Conservation (phyloP, 64 coral and sea anemone genomes). For the Acropora tenuis region DNA sequence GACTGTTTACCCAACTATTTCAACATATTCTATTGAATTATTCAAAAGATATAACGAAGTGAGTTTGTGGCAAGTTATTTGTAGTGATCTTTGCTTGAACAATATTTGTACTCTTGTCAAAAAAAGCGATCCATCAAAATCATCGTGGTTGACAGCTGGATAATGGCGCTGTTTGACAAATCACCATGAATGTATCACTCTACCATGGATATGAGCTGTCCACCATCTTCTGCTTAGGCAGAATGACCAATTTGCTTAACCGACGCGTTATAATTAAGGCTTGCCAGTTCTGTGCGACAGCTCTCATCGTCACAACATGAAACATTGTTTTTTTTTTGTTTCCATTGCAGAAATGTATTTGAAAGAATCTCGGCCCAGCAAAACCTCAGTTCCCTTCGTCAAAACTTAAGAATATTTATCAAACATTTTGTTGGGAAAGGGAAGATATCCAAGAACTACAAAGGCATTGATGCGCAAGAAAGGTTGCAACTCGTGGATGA, state of each 20-base stretch:
- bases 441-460: constrained; percentile 19
- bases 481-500: constrained; percentile 12
- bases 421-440: constrained; percentile 54
- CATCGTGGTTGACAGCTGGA: too few relatives aligned
- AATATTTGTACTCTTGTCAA: too few relatives aligned
- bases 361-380: constrained; percentile 49
- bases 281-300: neutral
- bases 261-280: neutral
- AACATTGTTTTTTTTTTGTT: neutral
- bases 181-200: neutral
- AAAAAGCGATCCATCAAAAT: too few relatives aligned
- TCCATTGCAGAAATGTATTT: constrained; percentile 51
- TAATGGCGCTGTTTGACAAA: neutral
- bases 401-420: constrained; percentile 63
- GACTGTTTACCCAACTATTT: constrained; percentile 77
- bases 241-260: neutral
- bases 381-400: constrained; percentile 37
- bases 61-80: too few relatives aligned
- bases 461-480: neutral
- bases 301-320: too few relatives aligned
- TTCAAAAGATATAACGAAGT: constrained; percentile 65
- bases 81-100: too few relatives aligned
- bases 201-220: neutral
- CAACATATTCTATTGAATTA: constrained; percentile 60
- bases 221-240: neutral